These are phyloP conservation scores for Euspilapteryx auroguttella DNA, from an alignment of 2,888 invertebrate species.

Conservation along the genomic window DNA sequence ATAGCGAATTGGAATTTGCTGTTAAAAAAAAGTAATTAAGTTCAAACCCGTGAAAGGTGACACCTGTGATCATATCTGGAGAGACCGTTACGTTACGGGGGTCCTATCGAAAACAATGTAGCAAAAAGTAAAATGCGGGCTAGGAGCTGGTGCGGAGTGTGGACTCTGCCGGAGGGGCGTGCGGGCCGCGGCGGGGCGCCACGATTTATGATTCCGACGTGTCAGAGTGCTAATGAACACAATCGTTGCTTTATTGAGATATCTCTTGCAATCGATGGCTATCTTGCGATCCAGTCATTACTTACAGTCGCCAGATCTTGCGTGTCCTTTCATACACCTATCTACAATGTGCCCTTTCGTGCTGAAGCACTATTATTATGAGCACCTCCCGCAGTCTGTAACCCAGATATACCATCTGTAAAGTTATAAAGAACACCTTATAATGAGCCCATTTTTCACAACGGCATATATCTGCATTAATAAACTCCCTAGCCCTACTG, in stretches of 20 bases:
- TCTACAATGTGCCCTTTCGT: too few relatives aligned
- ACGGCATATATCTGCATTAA: slow-evolving; percentile 15
- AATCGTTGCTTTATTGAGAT: slow-evolving; percentile 60
- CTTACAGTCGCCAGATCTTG: slow-evolving; percentile 41
- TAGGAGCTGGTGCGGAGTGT: slow-evolving; percentile 15
- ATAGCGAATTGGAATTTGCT: slow-evolving; percentile 39
- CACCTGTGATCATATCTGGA: slow-evolving; percentile 52
- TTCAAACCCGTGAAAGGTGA: slow-evolving; percentile 46
- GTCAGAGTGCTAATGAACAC: slow-evolving; percentile 59
- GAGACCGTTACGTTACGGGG: slow-evolving; percentile 50
- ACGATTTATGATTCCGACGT: slow-evolving; percentile 56
- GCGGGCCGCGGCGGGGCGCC: slow-evolving; percentile 51
- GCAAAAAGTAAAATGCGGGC: slow-evolving; percentile 53
- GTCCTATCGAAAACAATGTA: slow-evolving; percentile 49
- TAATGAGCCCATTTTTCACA: slow-evolving; percentile 20
- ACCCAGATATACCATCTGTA: slow-evolving; percentile 33
- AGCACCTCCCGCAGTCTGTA: slow-evolving; percentile 20
- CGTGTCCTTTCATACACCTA: slow-evolving; percentile 38
- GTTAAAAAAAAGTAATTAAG: slow-evolving; percentile 48
- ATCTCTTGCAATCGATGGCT: slow-evolving; percentile 37
- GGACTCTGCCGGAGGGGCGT: slow-evolving; percentile 35
- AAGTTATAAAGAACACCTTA: slow-evolving; percentile 18
- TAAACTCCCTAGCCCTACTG: too few relatives aligned
- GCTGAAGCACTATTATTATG: slow-evolving; percentile 42
- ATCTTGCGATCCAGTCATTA: slow-evolving; percentile 33